Conservation (phyloP, 1,140 invertebrate genomes). For the Rhopalosiphum padi region DNA sequence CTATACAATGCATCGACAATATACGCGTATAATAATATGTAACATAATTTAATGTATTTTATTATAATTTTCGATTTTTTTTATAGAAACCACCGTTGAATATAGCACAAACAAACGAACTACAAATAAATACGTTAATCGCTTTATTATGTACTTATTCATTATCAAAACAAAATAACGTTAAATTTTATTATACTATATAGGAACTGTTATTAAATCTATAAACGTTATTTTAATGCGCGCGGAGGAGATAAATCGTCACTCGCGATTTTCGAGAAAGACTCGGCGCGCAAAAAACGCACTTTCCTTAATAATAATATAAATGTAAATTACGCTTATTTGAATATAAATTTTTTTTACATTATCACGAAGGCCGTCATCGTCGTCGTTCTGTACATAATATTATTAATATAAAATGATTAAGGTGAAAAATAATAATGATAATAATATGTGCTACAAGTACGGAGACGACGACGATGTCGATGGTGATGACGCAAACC, state of each 20-base stretch:
- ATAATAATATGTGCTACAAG: no score
- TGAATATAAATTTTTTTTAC: neutral
- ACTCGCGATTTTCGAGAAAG: neutral
- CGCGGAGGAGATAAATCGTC: neutral
- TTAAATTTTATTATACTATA: neutral
- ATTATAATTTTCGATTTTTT: neutral
- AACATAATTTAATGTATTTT: neutral
- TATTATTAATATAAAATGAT: no score
- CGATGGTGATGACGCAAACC: no score
- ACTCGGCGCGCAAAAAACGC: no score
- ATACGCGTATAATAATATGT: neutral
- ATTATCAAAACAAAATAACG: neutral
- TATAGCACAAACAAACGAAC: constrained; percentile 48
- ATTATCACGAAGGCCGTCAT: neutral
- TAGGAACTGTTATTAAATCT: neutral
- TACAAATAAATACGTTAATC: constrained; percentile 41
- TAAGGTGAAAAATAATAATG: no score
- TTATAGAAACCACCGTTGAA: neutral
- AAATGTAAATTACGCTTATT: neutral
- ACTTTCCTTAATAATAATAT: neutral
- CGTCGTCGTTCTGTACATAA: no score
- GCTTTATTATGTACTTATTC: constrained; percentile 47
- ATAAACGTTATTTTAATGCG: neutral
- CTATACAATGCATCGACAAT: neutral
- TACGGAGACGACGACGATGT: no score